These are phyloP conservation scores for Oryzaephilus surinamensis DNA, from an alignment of 1,140 invertebrate species.

Conservation along the genomic window DNA sequence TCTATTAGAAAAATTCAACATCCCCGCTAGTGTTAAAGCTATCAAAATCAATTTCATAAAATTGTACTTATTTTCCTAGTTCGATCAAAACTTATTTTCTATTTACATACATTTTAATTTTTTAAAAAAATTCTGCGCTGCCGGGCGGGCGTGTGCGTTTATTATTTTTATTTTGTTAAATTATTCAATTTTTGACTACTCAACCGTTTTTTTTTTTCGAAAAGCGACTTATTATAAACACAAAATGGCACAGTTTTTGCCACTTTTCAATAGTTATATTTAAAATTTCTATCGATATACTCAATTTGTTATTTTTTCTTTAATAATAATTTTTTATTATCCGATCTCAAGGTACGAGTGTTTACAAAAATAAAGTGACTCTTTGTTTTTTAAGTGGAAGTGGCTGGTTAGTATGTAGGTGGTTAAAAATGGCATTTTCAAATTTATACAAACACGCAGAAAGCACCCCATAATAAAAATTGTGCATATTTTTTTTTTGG, in stretches of 20 bases:
- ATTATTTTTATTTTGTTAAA: conserved; percentile 4
- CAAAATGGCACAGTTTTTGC: background rate
- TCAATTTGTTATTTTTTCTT: no score
- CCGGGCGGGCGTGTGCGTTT: conserved; percentile 25
- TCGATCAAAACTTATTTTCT: conserved; percentile 29
- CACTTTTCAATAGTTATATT: no score
- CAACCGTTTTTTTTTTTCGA: conserved; percentile 9
- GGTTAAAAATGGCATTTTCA: no score
- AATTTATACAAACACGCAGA: no score
- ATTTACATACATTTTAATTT: conserved; percentile 32
- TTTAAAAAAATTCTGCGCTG: conserved; percentile 27
- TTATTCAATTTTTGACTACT: conserved; percentile 4
- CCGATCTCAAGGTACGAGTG: conserved; percentile 23
- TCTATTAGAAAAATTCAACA: no score
- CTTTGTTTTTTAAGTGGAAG: conserved; percentile 26
- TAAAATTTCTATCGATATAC: conserved; percentile 16
- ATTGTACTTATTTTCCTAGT: conserved; percentile 31
- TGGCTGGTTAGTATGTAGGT: conserved; percentile 30
- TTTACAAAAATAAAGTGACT: conserved; percentile 28
- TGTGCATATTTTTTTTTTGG: no score
- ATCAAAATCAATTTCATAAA: conserved; percentile 20
- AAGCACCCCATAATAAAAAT: no score
- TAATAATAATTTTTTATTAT: conserved; percentile 20
- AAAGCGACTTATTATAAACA: background rate
- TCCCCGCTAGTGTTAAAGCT: no score